Evolutionary conservation across 2,888 invertebrate genomes (phyloP).

Genomic region (Alcis repandata): DNA sequence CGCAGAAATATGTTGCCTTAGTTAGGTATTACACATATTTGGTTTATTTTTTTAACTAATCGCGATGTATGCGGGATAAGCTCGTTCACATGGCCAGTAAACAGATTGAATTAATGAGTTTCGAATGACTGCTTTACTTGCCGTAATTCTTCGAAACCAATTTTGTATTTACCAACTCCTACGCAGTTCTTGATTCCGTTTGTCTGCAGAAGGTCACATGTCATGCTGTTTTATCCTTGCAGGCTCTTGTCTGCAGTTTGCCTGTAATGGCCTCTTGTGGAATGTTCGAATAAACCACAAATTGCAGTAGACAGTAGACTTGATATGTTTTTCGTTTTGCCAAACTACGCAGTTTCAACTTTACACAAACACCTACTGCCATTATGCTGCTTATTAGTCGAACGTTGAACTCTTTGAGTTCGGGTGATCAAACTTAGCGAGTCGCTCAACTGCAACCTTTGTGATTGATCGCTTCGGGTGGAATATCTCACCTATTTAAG

Average conservation of each 20-base stretch:
- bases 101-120: constrained; percentile 68
- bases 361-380: constrained; percentile 43
- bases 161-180: constrained; percentile 78
- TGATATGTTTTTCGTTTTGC: constrained; percentile 29
- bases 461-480: constrained; percentile 55
- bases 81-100: constrained; percentile 50
- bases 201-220: constrained; percentile 67
- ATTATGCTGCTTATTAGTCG: constrained; percentile 54
- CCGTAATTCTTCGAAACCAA: constrained; percentile 75
- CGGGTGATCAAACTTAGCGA: constrained; percentile 62
- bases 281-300: constrained; percentile 2
- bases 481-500: constrained; percentile 47
- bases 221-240: constrained; percentile 48
- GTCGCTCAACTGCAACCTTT: constrained; percentile 53
- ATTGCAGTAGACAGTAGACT: constrained; percentile 4
- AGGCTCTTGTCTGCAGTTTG: constrained; percentile 14
- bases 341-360: constrained; percentile 42
- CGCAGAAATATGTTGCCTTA: constrained; percentile 16
- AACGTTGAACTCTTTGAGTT: constrained; percentile 61
- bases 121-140: constrained; percentile 68
- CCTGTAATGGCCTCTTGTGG: constrained; percentile 7
- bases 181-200: constrained; percentile 71
- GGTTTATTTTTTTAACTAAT: constrained; percentile 7
- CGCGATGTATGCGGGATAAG: constrained; percentile 17
- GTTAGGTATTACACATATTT: constrained; percentile 16